Conservation (phyloP, 2,113 vertebrate species). For the Alces alces region DNA sequence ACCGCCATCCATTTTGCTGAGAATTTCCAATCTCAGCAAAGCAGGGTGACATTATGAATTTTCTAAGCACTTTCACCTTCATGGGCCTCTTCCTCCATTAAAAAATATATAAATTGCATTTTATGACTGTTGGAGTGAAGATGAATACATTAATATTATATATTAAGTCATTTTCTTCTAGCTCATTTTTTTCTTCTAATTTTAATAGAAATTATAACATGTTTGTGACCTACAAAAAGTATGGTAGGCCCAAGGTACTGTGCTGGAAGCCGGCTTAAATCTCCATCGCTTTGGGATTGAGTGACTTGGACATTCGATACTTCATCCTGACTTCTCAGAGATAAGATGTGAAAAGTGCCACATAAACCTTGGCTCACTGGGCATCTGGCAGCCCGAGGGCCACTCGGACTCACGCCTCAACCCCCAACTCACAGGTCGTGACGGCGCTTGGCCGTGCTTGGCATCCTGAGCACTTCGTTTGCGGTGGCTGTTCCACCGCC, state of each 20-base stretch:
- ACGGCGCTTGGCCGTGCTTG: conserved; percentile 90
- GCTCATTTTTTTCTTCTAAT: neutral
- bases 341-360: neutral
- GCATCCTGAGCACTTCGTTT: conserved; percentile 94
- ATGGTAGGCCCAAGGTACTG: neutral
- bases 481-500: conserved; percentile 86
- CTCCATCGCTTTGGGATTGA: neutral
- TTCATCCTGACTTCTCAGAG: neutral
- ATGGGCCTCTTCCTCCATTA: neutral
- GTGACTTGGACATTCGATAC: neutral
- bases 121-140: neutral
- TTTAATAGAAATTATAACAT: conserved; percentile 11
- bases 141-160: neutral
- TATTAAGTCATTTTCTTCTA: neutral
- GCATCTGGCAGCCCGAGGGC: neutral
- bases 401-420: neutral
- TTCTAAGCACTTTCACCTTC: neutral
- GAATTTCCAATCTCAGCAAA: neutral
- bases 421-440: conserved; percentile 83
- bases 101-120: neutral
- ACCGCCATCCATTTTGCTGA: neutral
- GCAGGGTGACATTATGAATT: neutral
- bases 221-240: neutral
- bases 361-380: neutral
- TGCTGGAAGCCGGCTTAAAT: neutral